Evolutionary conservation across 2,888 invertebrate species (phyloP).

Genomic region (Sarcophaga caerulescens): DNA sequence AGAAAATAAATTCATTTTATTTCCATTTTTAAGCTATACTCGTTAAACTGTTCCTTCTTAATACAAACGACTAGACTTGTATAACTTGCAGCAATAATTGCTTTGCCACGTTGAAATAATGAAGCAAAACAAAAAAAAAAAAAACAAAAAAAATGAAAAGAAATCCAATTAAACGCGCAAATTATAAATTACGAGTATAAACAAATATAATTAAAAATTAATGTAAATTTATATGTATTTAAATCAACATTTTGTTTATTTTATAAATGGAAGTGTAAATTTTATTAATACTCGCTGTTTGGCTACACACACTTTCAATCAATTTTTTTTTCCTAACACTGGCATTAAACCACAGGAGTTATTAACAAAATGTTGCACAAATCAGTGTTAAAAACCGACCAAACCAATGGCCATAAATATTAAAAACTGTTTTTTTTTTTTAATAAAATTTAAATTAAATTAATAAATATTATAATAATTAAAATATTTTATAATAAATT

Average conservation of each 20-base stretch:
- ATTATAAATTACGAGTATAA: background rate
- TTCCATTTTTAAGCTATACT: no score
- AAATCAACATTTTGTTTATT: background rate
- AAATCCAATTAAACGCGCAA: background rate
- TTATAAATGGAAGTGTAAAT: no score
- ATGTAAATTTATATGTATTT: slow-evolving; percentile 2
- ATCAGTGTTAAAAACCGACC: slow-evolving; percentile 14
- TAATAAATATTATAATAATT: slow-evolving; percentile 14
- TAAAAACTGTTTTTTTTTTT: no score
- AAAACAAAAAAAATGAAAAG: no score
- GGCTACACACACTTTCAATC: no score
- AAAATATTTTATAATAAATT: slow-evolving; percentile 41
- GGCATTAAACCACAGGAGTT: slow-evolving; percentile 6
- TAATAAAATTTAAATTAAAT: background rate
- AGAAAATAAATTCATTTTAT: no score
- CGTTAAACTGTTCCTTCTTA: no score
- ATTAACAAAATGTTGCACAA: slow-evolving; percentile 45
- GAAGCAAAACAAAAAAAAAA: no score
- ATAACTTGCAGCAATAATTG: no score
- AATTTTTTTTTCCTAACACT: background rate
- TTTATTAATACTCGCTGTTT: no score
- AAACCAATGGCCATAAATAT: background rate
- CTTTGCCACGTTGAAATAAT: no score
- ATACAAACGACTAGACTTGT: no score
- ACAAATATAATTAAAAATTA: background rate